Conservation (phyloP, 2,797 vertebrate species). For the Chiroxiphia lanceolata region DNA sequence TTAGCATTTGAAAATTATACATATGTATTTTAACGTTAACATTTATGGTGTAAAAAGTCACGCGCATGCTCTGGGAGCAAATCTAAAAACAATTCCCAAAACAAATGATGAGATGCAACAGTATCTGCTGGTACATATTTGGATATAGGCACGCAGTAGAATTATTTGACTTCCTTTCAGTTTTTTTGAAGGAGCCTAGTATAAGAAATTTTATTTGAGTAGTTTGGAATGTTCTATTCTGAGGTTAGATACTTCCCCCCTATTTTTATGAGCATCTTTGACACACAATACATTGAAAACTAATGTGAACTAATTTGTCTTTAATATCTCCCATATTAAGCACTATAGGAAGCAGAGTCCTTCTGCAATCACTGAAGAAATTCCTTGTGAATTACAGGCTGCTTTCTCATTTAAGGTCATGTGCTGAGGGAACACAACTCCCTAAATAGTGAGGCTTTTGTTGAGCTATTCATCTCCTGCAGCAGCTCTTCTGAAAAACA, state of each 20-base stretch:
- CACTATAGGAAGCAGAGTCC: constrained; percentile 42
- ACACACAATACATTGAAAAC: neutral
- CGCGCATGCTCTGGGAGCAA: neutral
- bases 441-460: constrained; percentile 68
- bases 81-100: neutral
- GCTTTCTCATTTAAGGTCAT: constrained; percentile 71
- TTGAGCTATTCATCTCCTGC: constrained; percentile 68
- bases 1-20: neutral
- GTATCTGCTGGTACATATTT: neutral
- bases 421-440: constrained; percentile 63
- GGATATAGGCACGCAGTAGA: neutral
- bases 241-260: neutral
- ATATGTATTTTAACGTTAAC: neutral
- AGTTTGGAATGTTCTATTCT: neutral
- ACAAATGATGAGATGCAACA: neutral
- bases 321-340: constrained; percentile 51
- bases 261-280: constrained; percentile 21
- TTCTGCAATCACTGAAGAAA: constrained; percentile 51
- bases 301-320: neutral
- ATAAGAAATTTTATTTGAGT: neutral
- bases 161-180: neutral
- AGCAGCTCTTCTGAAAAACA: constrained; percentile 68
- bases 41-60: neutral
- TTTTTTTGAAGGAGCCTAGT: neutral
- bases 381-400: constrained; percentile 68